These are phyloP conservation scores for Sinosuthora webbiana DNA, from an alignment of 2,113 vertebrate genomes.

Conservation along the genomic window DNA sequence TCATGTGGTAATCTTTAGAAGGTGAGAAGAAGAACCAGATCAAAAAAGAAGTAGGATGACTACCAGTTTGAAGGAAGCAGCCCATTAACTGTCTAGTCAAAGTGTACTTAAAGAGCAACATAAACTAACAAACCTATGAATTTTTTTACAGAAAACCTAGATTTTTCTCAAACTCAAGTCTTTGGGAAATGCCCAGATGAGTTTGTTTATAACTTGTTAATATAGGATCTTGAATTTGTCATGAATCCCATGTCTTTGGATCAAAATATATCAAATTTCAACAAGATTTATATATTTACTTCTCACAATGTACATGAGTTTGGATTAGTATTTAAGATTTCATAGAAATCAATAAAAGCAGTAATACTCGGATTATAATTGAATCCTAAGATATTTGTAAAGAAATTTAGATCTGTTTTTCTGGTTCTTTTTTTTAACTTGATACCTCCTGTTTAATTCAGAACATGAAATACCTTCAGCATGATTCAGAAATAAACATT, in stretches of 20 bases:
- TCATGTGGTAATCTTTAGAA: neutral
- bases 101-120: neutral
- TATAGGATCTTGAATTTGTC: neutral
- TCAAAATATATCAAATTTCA: neutral
- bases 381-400: neutral
- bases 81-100: neutral
- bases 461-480: neutral
- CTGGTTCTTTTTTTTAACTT: neutral
- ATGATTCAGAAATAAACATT: neutral
- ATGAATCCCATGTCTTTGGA: neutral
- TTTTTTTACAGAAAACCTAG: neutral
- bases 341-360: neutral
- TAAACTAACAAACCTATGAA: neutral
- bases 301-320: neutral
- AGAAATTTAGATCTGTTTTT: neutral
- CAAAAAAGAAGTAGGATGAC: neutral
- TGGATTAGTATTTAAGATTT: neutral
- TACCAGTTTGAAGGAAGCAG: neutral
- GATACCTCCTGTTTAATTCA: neutral
- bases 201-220: neutral
- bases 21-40: neutral
- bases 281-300: neutral
- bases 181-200: neutral
- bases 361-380: neutral
- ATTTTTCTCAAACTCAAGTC: neutral